phyloP scores from a whole-genome alignment of 2,888 invertebrate genomes.

The Lasioglossum calceatum region DNA sequence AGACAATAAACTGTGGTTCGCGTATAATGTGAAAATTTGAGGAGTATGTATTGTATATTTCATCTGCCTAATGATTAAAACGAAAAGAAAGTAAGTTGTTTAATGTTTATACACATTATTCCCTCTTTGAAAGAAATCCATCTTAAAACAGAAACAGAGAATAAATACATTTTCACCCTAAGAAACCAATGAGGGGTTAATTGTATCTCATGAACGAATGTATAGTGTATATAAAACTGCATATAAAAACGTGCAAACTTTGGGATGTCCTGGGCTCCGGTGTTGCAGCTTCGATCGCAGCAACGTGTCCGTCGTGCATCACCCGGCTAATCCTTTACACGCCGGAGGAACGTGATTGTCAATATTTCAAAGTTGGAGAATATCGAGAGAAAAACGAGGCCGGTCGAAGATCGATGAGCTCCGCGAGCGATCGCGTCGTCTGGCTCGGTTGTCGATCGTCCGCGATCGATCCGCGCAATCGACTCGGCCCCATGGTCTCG shows the following conservation, averaged over 20 bases:
- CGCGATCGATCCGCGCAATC: slow-evolving; percentile 53
- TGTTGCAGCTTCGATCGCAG: background rate
- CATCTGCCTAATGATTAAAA: too few species aligned
- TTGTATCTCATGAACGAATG: too few species aligned
- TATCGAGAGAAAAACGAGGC: slow-evolving; percentile 50
- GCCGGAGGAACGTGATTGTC: slow-evolving; percentile 51
- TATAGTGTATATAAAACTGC: background rate
- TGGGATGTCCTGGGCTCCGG: background rate
- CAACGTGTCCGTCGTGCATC: slow-evolving; percentile 29
- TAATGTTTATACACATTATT: too few species aligned
- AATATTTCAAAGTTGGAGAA: slow-evolving; percentile 52
- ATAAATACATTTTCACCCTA: too few species aligned
- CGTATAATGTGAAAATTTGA: background rate
- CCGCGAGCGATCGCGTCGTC: slow-evolving; percentile 13
- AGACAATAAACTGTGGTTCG: background rate
- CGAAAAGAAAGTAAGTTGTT: too few species aligned
- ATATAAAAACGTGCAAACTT: background rate
- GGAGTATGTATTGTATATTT: too few species aligned
- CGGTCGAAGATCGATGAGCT: slow-evolving; percentile 41
- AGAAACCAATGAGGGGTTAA: too few species aligned
- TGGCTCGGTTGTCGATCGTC: slow-evolving; percentile 42
- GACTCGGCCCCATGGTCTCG: slow-evolving; percentile 53
- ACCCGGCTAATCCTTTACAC: slow-evolving; percentile 49
- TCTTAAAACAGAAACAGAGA: too few species aligned
- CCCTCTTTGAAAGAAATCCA: too few species aligned